Evolutionary conservation across 37 sponge, comb jelly and placozoan species (phyloP), one percentile per base, ranked within the genome.

Genomic region (Oscarella lobularis): DNA sequence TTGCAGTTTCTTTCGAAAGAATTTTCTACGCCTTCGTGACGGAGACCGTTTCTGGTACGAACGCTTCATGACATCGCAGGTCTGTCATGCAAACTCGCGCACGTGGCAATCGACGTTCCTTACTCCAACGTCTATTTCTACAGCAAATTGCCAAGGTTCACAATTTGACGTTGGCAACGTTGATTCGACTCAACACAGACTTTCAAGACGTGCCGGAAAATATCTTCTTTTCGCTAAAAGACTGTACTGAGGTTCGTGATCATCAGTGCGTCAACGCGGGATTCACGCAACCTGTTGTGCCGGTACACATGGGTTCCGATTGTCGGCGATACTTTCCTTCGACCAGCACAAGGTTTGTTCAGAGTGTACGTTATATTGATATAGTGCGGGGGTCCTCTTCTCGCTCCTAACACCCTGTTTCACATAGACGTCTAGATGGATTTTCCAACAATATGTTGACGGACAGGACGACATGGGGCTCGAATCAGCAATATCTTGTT

Each of bases 21-120:
- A 89, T 3, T 91, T 91, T 38, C 20, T 38, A 0, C 29, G 74
- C n/a, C 3, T 91, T 32, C 65, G 87, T 66, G 73, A 84, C 67
- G 87, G 92, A 9, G 92, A 91, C 67, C 72, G 92, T 2, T 84
- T 91, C 74, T 91, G 80, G 78, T 91, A 79, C 71, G n/a, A n/a
- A n/a, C n/a, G n/a, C n/a, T n/a, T n/a, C n/a, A n/a, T n/a, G n/a
- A n/a, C n/a, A n/a, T n/a, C n/a, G n/a, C n/a, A n/a, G n/a, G n/a
- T n/a, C n/a, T n/a, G n/a, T n/a, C n/a, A n/a, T n/a, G n/a, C n/a
- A n/a, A n/a, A n/a, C n/a, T n/a, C n/a, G n/a, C n/a, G n/a, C n/a
- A n/a, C n/a, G n/a, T n/a, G n/a, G n/a, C n/a, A n/a, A n/a, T n/a
- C n/a, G n/a, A n/a, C n/a, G n/a, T n/a, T n/a, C n/a, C n/a, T n/a